These are phyloP conservation scores for Drosophila borealis DNA, from an alignment of 2,888 invertebrate genomes.

Conservation along the genomic window DNA sequence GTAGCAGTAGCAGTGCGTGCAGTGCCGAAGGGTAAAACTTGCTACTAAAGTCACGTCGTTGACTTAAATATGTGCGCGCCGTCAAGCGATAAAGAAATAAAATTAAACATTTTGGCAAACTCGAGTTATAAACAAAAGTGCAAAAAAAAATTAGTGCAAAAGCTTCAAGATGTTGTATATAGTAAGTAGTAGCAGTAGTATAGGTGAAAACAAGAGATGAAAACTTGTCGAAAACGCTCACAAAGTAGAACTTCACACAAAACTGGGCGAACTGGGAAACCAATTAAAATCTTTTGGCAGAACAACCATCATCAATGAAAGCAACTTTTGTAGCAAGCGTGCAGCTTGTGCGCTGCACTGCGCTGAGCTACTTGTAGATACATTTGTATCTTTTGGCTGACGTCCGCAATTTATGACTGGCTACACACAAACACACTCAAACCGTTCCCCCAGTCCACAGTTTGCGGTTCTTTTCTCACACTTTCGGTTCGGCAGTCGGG, in stretches of 20 bases:
- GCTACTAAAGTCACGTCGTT: slow-evolving; percentile 75
- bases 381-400: slow-evolving; percentile 47
- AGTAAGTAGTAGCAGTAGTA: neutral
- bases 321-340: neutral
- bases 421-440: neutral
- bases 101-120: slow-evolving; percentile 32
- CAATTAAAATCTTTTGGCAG: slow-evolving; percentile 22
- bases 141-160: slow-evolving; percentile 1
- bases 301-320: slow-evolving; percentile 31
- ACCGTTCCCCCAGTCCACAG: slow-evolving; percentile 2
- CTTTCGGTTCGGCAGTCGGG: slow-evolving; percentile 14
- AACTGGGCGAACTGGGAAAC: slow-evolving; percentile 4
- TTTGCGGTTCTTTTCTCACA: slow-evolving; percentile 43
- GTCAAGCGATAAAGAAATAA: slow-evolving; percentile 33
- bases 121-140: slow-evolving; percentile 16
- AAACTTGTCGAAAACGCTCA: slow-evolving; percentile 10
- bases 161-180: slow-evolving; percentile 2
- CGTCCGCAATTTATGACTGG: slow-evolving; percentile 38
- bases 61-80: slow-evolving; percentile 61
- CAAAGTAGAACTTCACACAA: slow-evolving; percentile 1
- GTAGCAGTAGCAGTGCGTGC: slow-evolving; percentile 11
- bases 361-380: slow-evolving; percentile 27
- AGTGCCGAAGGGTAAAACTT: slow-evolving; percentile 63
- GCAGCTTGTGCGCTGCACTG: slow-evolving; percentile 2
- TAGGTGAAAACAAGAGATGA: slow-evolving; percentile 7